Conservation (phyloP, 2,888 invertebrate genomes). For the Drosophila leonis region DNA sequence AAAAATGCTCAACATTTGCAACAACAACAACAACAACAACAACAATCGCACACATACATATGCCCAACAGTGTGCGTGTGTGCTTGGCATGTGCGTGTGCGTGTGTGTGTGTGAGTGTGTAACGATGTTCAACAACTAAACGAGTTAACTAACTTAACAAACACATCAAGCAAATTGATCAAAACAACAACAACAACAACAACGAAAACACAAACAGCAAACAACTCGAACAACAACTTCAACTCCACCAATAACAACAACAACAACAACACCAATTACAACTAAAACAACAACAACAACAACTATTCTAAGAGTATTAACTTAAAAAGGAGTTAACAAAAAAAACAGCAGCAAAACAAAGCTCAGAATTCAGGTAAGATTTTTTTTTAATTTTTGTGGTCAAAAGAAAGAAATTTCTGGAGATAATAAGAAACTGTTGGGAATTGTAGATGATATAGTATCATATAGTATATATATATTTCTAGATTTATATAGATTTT, state of each 20-base stretch:
- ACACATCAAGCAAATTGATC: constrained; percentile 12
- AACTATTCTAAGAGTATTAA: constrained; percentile 1
- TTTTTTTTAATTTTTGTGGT: neutral
- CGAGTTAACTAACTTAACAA: constrained; percentile 20
- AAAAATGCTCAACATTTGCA: constrained; percentile 38
- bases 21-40: constrained; percentile 18
- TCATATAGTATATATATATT: neutral
- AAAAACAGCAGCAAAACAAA: constrained; percentile 1
- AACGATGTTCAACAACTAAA: constrained; percentile 29
- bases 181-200: constrained; percentile 10
- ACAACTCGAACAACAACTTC: constrained; percentile 14
- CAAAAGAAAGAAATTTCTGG: neutral
- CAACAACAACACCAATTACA: constrained; percentile 14
- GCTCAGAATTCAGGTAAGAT: constrained; percentile 25
- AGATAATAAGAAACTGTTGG: neutral
- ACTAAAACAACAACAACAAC: constrained; percentile 5
- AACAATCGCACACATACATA: constrained; percentile 31
- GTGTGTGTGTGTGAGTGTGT: constrained; percentile 17
- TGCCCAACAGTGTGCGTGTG: constrained; percentile 22
- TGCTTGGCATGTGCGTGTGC: constrained; percentile 11
- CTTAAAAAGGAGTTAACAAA: constrained; percentile 7
- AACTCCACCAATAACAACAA: constrained; percentile 10
- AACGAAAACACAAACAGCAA: constrained; percentile 12
- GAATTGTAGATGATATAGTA: too few species aligned
- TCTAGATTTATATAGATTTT: neutral